phyloP scores from a whole-genome alignment of 1,140 invertebrate genomes.

The Venustaconcha ellipsiformis region DNA sequence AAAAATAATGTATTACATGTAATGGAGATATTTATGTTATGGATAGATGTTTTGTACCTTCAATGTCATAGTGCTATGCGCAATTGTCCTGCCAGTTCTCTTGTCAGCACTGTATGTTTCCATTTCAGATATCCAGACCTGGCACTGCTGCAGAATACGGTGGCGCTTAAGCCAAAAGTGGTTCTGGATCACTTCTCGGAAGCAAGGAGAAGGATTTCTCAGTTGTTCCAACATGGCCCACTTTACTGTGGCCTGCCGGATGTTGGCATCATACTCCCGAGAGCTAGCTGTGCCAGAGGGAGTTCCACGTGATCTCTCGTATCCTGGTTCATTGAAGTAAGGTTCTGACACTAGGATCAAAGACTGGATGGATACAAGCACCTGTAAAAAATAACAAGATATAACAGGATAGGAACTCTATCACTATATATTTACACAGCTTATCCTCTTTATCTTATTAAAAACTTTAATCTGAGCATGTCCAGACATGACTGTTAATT shows the following conservation, averaged over 20 bases:
- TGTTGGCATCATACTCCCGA: conserved; percentile 95
- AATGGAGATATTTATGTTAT: too few species aligned
- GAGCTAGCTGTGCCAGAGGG: conserved; percentile 86
- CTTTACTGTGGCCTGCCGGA: conserved; percentile 93
- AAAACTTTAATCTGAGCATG: neutral
- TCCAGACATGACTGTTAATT: neutral
- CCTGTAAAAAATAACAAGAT: conserved; percentile 71
- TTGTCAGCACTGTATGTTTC: conserved; percentile 81
- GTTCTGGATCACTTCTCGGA: conserved; percentile 92
- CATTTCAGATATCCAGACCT: conserved; percentile 90
- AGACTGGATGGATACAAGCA: conserved; percentile 96
- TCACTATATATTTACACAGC: neutral
- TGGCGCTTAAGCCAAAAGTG: conserved; percentile 96
- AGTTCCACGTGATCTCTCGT: conserved; percentile 91
- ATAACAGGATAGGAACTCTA: neutral
- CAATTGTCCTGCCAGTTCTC: conserved; percentile 77
- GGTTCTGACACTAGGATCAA: conserved; percentile 95
- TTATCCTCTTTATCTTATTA: neutral
- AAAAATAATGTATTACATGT: too few species aligned
- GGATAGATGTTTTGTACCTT: conserved; percentile 72
- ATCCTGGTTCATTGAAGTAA: conserved; percentile 98
- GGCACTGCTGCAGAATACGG: conserved; percentile 89
- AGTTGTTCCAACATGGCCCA: conserved; percentile 98
- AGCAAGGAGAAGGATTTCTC: conserved; percentile 90
- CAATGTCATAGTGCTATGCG: conserved; percentile 81